phyloP scores from a whole-genome alignment of 1,140 invertebrate genomes.

The Neotoxoptera formosana region DNA sequence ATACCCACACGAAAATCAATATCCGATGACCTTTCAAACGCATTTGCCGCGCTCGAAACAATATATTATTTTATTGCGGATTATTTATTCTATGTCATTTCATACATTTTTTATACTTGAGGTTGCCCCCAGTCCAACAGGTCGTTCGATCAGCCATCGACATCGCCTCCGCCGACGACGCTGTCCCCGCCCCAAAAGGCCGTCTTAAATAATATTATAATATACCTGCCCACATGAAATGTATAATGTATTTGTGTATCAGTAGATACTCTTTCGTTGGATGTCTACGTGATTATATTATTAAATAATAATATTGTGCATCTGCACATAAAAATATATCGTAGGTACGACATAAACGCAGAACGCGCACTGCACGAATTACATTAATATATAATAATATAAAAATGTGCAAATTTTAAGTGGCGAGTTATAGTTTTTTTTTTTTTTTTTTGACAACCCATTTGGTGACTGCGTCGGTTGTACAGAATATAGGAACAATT shows the following conservation, averaged over 20 bases:
- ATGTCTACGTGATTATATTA: background rate
- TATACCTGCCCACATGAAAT: background rate
- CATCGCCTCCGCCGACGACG: background rate
- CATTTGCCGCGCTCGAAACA: background rate
- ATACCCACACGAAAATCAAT: background rate
- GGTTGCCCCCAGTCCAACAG: background rate
- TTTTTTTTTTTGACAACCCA: background rate
- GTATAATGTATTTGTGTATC: background rate
- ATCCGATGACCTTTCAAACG: background rate
- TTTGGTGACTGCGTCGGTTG: background rate
- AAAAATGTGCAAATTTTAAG: background rate
- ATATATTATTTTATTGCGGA: background rate
- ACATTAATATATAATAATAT: background rate
- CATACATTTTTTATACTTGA: background rate
- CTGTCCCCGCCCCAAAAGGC: background rate
- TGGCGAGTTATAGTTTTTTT: background rate
- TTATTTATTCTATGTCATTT: background rate
- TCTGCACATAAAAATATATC: background rate
- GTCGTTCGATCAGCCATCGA: background rate
- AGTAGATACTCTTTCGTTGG: background rate
- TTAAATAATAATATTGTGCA: background rate
- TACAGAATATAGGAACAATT: background rate
- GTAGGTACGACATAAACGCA: background rate
- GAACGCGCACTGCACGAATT: background rate
- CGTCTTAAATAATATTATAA: background rate